Conservation (phyloP, 2,888 invertebrate genomes). For the Furcula furcula region DNA sequence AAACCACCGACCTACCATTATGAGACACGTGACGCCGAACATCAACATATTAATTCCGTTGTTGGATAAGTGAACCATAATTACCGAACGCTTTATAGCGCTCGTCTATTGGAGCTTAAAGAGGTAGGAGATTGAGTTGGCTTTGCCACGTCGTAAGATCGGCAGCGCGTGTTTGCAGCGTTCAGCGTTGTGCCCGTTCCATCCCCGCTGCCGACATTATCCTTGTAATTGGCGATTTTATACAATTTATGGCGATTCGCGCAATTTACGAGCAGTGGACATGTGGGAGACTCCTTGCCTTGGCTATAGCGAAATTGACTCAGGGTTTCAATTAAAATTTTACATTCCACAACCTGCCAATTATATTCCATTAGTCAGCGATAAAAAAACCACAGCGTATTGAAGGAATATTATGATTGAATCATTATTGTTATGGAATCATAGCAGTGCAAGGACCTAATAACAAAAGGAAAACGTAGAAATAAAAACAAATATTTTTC, state of each 20-base stretch:
- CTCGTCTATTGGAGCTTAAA: slow-evolving; percentile 42
- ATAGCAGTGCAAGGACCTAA: not conserved
- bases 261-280: slow-evolving; percentile 79
- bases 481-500: too few species aligned
- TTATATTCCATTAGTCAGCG: slow-evolving; percentile 66
- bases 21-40: slow-evolving; percentile 41
- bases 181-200: slow-evolving; percentile 36
- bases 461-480: not conserved
- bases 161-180: slow-evolving; percentile 24
- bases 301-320: slow-evolving; percentile 55
- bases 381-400: slow-evolving; percentile 39
- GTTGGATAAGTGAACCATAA: slow-evolving; percentile 40
- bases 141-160: slow-evolving; percentile 52
- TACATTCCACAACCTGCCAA: slow-evolving; percentile 68
- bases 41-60: slow-evolving; percentile 43
- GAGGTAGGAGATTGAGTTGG: slow-evolving; percentile 46
- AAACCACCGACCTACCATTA: slow-evolving; percentile 35
- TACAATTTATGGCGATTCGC: slow-evolving; percentile 76
- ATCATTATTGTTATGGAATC: not conserved
- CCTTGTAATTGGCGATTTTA: slow-evolving; percentile 76
- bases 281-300: slow-evolving; percentile 66
- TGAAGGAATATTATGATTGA: not conserved
- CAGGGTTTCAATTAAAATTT: slow-evolving; percentile 72
- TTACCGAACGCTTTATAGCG: slow-evolving; percentile 31
- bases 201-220: slow-evolving; percentile 61